Evolutionary conservation across 2,113 vertebrate genomes (phyloP).

Genomic region (Microtus pennsylvanicus): DNA sequence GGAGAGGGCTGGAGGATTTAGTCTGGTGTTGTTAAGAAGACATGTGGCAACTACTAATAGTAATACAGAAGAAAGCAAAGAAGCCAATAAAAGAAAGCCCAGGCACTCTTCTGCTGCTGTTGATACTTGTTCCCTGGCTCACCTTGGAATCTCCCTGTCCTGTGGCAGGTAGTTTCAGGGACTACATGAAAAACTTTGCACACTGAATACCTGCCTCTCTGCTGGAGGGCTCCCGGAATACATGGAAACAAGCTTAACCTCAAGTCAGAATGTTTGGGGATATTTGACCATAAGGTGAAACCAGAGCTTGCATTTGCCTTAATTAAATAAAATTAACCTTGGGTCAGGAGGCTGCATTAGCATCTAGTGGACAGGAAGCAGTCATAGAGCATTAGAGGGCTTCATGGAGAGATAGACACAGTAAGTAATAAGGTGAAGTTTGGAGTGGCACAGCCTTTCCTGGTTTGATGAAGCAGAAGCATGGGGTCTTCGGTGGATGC

Average conservation of each 20-base stretch:
- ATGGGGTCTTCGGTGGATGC: no score
- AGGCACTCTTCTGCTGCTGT: neutral
- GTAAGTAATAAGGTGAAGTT: neutral
- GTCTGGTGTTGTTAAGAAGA: no score
- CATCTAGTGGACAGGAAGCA: neutral
- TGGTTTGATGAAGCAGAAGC: neutral
- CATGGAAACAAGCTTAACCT: neutral
- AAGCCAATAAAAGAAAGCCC: neutral
- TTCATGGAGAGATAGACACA: neutral
- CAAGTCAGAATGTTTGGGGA: neutral
- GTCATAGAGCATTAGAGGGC: neutral
- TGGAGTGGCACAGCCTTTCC: neutral
- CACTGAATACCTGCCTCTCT: neutral
- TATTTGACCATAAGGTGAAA: neutral
- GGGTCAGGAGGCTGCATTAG: neutral
- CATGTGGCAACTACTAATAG: neutral
- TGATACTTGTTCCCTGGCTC: neutral
- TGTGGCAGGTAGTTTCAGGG: neutral
- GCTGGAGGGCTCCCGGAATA: neutral
- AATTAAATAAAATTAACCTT: neutral
- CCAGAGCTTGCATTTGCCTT: neutral
- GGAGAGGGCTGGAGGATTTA: neutral
- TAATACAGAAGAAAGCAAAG: neutral
- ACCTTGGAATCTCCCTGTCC: neutral
- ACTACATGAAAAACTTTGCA: neutral